These are phyloP conservation scores for Actenoides hombroni DNA, from an alignment of 2,113 vertebrate genomes.

Conservation along the genomic window DNA sequence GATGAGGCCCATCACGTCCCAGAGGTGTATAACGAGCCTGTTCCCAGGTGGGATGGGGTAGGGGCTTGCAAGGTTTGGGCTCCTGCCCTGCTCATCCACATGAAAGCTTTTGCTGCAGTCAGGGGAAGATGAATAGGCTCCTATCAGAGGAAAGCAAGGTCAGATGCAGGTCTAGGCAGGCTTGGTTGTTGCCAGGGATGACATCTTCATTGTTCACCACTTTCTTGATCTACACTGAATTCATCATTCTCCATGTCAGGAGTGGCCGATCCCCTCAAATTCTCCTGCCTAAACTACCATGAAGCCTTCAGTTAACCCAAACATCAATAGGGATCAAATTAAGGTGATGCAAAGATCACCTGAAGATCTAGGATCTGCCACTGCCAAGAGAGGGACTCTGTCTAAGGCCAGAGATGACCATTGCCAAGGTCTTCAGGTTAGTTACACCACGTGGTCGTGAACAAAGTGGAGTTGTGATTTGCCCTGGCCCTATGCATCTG, in stretches of 20 bases:
- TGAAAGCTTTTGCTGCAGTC: not conserved
- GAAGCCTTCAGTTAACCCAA: not conserved
- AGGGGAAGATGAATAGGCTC: not conserved
- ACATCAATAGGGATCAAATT: not conserved
- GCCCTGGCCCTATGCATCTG: constrained; percentile 4
- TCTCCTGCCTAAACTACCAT: accelerated
- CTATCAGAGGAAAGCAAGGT: not conserved
- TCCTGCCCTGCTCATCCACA: not conserved
- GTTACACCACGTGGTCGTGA: not conserved
- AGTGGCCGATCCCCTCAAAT: not conserved
- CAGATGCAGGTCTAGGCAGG: not conserved
- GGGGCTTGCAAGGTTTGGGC: not conserved
- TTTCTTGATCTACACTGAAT: not conserved
- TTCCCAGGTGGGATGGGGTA: not conserved
- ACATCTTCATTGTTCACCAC: not conserved
- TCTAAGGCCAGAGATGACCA: not conserved
- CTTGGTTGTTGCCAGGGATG: not conserved
- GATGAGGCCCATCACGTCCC: not conserved
- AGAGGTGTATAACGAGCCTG: not conserved
- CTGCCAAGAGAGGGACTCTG: not conserved
- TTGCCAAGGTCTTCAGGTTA: not conserved
- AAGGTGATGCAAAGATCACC: not conserved
- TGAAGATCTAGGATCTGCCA: not conserved
- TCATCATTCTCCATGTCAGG: not conserved
- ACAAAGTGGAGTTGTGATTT: not conserved